Percentiles rank a stretch among this genome's conserved stretches.
These are phyloP conservation scores for Doryteuthis pealeii DNA, from an alignment of 1,140 invertebrate species.

Conservation along the genomic window DNA sequence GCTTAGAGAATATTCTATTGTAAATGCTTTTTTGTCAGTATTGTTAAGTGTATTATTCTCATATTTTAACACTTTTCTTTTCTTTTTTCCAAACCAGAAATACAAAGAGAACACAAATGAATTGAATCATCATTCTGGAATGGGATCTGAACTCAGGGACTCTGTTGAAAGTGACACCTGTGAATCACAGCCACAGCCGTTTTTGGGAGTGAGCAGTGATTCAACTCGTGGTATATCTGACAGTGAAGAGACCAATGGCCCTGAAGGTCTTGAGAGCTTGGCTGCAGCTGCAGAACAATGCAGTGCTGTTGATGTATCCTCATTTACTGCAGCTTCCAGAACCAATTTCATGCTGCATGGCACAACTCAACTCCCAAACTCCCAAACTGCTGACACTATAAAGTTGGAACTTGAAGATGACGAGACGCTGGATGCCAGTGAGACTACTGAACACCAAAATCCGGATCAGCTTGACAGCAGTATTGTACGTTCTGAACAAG, in stretches of 20 bases:
- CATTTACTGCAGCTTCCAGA: not conserved
- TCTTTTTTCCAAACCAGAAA: not conserved
- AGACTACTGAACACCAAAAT: slow-evolving; percentile 12
- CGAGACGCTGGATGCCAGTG: slow-evolving; percentile 4
- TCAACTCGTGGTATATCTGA: not conserved
- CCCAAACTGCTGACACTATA: not conserved
- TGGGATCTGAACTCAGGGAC: slow-evolving; percentile 14
- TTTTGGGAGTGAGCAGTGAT: not conserved
- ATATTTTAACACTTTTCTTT: too few species aligned
- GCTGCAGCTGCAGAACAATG: not conserved
- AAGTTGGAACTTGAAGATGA: slow-evolving; percentile 3
- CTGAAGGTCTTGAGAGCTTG: not conserved
- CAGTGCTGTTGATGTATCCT: not conserved
- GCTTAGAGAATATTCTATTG: too few species aligned
- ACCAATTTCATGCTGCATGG: not conserved
- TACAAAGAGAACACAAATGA: not conserved
- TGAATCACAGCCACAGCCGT: not conserved
- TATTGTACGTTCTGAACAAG: not conserved
- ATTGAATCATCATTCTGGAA: not conserved
- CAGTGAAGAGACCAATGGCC: not conserved
- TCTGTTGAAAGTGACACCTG: slow-evolving; percentile 16
- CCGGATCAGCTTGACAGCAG: not conserved
- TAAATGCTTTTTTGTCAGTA: too few species aligned
- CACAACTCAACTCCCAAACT: not conserved
- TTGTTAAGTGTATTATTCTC: too few species aligned